Evolutionary conservation across 2,888 invertebrate species (phyloP), one percentile per base, ranked within the genome.

Genomic region (Glaucopsyche alexis): DNA sequence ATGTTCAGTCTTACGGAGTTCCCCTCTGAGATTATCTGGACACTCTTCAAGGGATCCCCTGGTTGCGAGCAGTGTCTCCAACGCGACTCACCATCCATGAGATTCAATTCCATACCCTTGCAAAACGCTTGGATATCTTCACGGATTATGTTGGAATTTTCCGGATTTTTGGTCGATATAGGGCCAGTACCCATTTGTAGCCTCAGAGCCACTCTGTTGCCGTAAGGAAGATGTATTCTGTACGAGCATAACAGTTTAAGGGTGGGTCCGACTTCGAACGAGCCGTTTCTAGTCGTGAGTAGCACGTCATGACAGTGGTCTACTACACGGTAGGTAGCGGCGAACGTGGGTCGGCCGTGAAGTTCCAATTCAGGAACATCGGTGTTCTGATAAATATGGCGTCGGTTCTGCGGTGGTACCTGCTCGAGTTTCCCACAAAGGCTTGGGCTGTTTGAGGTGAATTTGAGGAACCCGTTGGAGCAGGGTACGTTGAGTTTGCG

Each of bases 351-450:
- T 84, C 93, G 93, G 76, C 95, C 95, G 80, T 94, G 94, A 73
- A 95, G 86, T 80, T 94, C 94, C 76, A 95, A 83, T 64, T 91
- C 90, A 7, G 94, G 94, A 76, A 88, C 90, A 76, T 93, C 93
- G 45, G 83, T 77, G 1, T 85, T 79, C 19, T 94, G 94, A 84
- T 96, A 95, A 69, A 95, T 87, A 76, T 85, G 87, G 77, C 92
- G 93, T 76, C 95, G 93, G 80, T 95, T 94, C 14, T 87, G 86
- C 7, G 86, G 82, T 0, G 94, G 90, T 52, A 95, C 92, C 84
- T 96, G 96, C 82, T 96, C 96, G 6, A 96, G 88, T 82, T 96
- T 96, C 2, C 96, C 96, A 84, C 96, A 96, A 14, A 96, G 84
- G 1, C 86, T 87, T 9, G 91, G 88, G 29, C 92, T 83, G 75